Evolutionary conservation across 1,140 invertebrate genomes (phyloP).

Genomic region (Drosophila novamexicana): DNA sequence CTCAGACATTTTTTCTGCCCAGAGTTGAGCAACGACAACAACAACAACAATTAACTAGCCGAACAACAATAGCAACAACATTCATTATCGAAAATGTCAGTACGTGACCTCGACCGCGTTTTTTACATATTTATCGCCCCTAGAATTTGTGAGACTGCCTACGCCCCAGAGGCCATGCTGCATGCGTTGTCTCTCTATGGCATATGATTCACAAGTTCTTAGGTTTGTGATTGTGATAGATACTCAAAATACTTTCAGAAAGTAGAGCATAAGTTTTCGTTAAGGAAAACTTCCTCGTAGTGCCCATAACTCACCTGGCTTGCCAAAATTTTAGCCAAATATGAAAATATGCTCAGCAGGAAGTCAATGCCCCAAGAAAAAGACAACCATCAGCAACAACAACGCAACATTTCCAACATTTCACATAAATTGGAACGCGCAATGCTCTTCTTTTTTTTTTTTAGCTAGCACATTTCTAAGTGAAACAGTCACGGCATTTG

Average conservation of each 20-base stretch:
- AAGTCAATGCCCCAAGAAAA: constrained; percentile 40
- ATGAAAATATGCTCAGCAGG: constrained; percentile 15
- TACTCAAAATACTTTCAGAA: constrained; percentile 1
- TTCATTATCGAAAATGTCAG: constrained; percentile 76
- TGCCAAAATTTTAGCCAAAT: constrained; percentile 4
- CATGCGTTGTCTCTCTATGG: not conserved
- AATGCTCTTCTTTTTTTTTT: constrained; percentile 30
- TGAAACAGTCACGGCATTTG: constrained; percentile 73
- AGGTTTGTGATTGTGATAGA: not conserved
- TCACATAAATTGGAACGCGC: constrained; percentile 72
- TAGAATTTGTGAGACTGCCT: constrained; percentile 13
- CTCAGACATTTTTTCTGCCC: constrained; percentile 50
- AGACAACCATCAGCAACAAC: constrained; percentile 15
- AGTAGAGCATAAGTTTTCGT: not conserved
- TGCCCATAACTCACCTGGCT: not conserved
- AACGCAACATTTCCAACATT: constrained; percentile 53
- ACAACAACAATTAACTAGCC: constrained; percentile 40
- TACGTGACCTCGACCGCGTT: constrained; percentile 79
- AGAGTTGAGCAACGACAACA: constrained; percentile 61
- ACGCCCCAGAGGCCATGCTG: constrained; percentile 12
- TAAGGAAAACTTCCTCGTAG: too few relatives aligned
- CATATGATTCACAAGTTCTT: constrained; percentile 17
- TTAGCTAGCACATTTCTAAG: constrained; percentile 56
- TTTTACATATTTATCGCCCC: constrained; percentile 64
- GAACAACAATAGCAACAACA: constrained; percentile 40